Conservation (phyloP, 2,888 invertebrate genomes). For the Leucoptera coffeella region DNA sequence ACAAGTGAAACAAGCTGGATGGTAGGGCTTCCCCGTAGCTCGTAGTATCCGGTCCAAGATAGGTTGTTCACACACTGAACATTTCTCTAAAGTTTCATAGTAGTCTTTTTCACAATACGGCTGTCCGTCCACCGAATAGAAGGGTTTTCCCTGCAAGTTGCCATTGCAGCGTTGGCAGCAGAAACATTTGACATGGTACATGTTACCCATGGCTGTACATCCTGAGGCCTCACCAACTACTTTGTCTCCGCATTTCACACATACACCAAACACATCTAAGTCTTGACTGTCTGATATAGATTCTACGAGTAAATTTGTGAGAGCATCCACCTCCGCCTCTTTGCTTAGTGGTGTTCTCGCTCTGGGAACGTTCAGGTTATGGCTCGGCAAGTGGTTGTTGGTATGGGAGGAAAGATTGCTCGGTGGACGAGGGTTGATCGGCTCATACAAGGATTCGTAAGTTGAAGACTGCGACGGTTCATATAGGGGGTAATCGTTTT, state of each 20-base stretch:
- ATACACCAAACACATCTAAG: constrained; percentile 77
- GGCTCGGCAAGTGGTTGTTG: constrained; percentile 12
- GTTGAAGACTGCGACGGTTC: constrained; percentile 44
- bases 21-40: constrained; percentile 98
- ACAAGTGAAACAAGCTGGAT: constrained; percentile 95
- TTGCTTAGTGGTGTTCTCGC: constrained; percentile 46
- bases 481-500: constrained; percentile 40
- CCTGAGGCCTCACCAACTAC: constrained; percentile 93
- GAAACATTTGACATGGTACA: constrained; percentile 94
- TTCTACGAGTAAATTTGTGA: constrained; percentile 83
- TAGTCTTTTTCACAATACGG: constrained; percentile 97
- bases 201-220: constrained; percentile 96
- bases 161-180: constrained; percentile 84
- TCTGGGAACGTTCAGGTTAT: constrained; percentile 12
- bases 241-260: constrained; percentile 86
- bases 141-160: constrained; percentile 88
- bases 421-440: constrained; percentile 79
- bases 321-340: constrained; percentile 81
- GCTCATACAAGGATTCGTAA: constrained; percentile 87
- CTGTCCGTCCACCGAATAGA: constrained; percentile 92
- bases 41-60: constrained; percentile 91
- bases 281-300: constrained; percentile 73
- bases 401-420: constrained; percentile 20
- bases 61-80: constrained; percentile 90
- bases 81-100: constrained; percentile 93